Conservation (phyloP, 92 coral and sea anemone genomes). For the Hydrozoanthus gracilis region DNA sequence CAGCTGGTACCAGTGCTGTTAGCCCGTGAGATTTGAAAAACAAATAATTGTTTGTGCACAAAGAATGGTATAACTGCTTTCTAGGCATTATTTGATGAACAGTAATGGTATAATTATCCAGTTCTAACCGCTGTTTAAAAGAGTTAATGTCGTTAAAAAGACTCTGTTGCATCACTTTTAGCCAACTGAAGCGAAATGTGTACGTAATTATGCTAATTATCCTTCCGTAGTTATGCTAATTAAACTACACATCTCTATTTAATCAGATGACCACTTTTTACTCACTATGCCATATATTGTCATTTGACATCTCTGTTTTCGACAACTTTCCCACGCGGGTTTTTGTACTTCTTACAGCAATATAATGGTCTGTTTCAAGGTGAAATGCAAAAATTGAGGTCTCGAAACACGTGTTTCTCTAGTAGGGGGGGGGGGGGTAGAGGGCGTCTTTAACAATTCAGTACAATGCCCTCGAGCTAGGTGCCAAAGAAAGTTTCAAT, state of each 20-base stretch:
- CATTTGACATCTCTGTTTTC: neutral
- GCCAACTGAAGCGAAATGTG: too few species aligned
- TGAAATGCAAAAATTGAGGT: neutral
- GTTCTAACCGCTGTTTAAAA: too few species aligned
- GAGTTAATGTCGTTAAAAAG: too few species aligned
- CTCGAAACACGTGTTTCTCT: neutral
- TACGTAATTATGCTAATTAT: neutral
- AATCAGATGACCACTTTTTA: neutral
- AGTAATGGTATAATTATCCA: too few species aligned
- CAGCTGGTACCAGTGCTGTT: too few species aligned
- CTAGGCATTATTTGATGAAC: too few species aligned
- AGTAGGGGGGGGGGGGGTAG: slow-evolving; percentile 1
- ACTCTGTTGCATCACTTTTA: too few species aligned
- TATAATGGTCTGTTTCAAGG: neutral
- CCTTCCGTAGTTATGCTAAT: neutral
- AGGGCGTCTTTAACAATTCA: neutral
- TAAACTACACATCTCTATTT: neutral
- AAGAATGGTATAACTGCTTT: too few species aligned
- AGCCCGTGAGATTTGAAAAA: too few species aligned
- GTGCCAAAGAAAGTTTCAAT: neutral
- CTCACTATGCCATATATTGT: neutral
- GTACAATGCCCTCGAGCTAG: neutral
- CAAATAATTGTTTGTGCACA: too few species aligned
- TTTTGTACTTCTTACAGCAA: neutral
- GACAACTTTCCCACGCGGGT: neutral